Evolutionary conservation across 2,113 vertebrate genomes (phyloP), one percentile per base, ranked within the genome.

Genomic region (Hiodon alosoides): DNA sequence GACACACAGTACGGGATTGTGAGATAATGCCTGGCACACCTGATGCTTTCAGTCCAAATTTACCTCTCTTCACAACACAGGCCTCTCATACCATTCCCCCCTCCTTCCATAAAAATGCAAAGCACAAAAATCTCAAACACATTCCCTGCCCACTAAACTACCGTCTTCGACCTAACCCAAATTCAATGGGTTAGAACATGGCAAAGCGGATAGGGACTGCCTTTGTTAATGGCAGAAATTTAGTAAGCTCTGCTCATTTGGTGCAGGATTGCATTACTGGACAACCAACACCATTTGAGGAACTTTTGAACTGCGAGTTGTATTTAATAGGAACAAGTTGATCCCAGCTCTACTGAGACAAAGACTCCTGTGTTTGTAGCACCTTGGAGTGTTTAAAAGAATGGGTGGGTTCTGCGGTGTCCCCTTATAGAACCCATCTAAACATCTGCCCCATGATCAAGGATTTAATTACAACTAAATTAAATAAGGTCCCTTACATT

Each of bases 391-490:
- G 31, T 31, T 31, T 31, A 31, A 31, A 31, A 31, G 31, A 31
- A 31, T 31, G 31, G 31, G 31, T 16, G 31, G 66, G 62, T 71
- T 11, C 14, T 69, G 48, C 72, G 47, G 59, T 52, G 55, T 31
- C 31, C 31, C 31, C 31, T 31, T 31, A 31, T 31, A 31, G 31
- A 31, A 31, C 31, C 57, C 70, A 65, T 14, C 46, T 68, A 75
- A 79, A 75, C 64, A 51, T 61, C 31, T 9, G 74, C 48, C 71
- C 62, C 17, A 67, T 79, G 80, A 76, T 17, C 51, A 54, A 16
- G 59, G 69, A 66, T 82, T 81, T 14, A 85, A 82, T 81, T 81
- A 81, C 72, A 76, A 72, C 47, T 31, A 31, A 5, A 10, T 11
- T 17, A 75, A 77, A 77, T 76, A 69, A 72, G 59, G 16, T 16